Conservation (phyloP, 1,140 invertebrate species). For the Drosophila lini region DNA sequence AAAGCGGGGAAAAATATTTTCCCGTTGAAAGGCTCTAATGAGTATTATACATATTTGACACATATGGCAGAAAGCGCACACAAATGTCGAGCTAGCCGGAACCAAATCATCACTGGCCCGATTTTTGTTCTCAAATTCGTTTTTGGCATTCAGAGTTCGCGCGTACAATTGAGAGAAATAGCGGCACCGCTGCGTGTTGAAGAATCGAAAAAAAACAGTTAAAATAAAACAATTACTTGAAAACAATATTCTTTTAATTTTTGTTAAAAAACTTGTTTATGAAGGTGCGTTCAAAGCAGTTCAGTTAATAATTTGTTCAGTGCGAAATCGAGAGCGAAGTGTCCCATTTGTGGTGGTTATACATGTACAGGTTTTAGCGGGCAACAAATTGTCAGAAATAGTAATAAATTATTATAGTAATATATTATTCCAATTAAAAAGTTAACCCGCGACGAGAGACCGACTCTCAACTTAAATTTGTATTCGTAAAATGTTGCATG, state of each 20-base stretch:
- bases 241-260: conserved; percentile 21
- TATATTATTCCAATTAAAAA: not conserved
- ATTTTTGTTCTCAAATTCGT: conserved; percentile 40
- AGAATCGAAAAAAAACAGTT: conserved; percentile 58
- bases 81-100: conserved; percentile 12
- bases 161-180: conserved; percentile 64
- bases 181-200: conserved; percentile 44
- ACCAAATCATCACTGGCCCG: conserved; percentile 43
- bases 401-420: too few relatives aligned
- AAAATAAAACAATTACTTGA: conserved; percentile 49
- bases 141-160: conserved; percentile 78
- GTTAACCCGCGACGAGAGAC: too few relatives aligned
- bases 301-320: not conserved
- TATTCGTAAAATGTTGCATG: not conserved
- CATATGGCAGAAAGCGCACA: conserved; percentile 12
- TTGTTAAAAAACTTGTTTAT: conserved; percentile 42
- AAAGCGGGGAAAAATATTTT: not conserved
- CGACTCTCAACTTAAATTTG: not conserved
- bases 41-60: not conserved
- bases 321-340: conserved; percentile 5
- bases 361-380: conserved; percentile 21
- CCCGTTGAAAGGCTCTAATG: too few relatives aligned
- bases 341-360: not conserved
- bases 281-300: conserved; percentile 55
- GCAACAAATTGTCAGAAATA: conserved; percentile 1